Percentiles rank a stretch among this genome's conserved stretches.
These are phyloP conservation scores for Ochotona princeps DNA, from an alignment of 2,113 vertebrate species.

Conservation along the genomic window DNA sequence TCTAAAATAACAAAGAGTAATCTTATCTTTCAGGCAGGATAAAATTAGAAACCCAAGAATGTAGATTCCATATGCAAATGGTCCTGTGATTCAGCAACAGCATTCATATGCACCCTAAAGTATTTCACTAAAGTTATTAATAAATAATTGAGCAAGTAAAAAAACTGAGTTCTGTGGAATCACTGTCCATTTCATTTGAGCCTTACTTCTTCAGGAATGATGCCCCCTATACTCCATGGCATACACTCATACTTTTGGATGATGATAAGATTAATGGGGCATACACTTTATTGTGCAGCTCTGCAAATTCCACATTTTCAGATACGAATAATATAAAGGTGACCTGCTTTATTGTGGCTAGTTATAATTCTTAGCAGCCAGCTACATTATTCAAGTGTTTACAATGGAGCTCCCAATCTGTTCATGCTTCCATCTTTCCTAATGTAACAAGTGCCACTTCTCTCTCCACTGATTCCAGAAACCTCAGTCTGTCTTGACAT, in stretches of 20 bases:
- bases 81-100: background rate
- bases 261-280: background rate
- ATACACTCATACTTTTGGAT: background rate
- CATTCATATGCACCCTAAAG: background rate
- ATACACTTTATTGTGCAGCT: constrained; percentile 9
- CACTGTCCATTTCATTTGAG: background rate
- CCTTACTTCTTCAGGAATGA: constrained; percentile 45
- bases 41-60: constrained; percentile 24
- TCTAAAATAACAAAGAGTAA: constrained; percentile 2
- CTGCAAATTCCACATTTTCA: constrained; percentile 19
- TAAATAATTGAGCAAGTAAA: too few species aligned
- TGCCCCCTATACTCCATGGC: background rate
- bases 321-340: background rate
- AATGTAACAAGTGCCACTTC: background rate
- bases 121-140: too few species aligned
- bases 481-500: background rate
- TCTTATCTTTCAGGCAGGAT: constrained; percentile 15
- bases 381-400: background rate
- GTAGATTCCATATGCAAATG: constrained; percentile 32
- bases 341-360: background rate
- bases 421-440: background rate
- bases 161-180: background rate
- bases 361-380: background rate
- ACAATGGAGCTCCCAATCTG: background rate
- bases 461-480: background rate